Evolutionary conservation across 2,797 vertebrate genomes (phyloP), one percentile per base, ranked within the genome.

Genomic region (Thunnus albacares): DNA sequence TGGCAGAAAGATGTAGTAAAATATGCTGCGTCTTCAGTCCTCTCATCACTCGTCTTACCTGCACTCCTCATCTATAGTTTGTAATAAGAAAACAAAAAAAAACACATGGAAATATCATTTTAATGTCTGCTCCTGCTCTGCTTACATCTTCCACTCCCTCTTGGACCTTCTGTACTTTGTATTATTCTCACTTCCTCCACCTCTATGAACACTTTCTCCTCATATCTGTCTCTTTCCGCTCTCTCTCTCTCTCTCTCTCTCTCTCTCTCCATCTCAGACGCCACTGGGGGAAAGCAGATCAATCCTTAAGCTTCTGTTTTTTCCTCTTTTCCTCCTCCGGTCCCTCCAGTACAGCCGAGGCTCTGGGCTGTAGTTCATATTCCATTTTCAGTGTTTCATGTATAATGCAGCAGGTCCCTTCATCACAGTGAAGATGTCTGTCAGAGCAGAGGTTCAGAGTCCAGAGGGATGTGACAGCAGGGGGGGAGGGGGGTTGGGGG

Each of bases 321-420:
- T 20, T 28, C 52, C 66, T 55, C 66, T 68, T 17, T 30, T 66
- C 65, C 52, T 82, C 41, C 68, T 55, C 14, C 61, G 17, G 45
- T 51, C 61, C 76, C 57, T 61, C 17, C 41, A 22, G 60, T 57
- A 51, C 28, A 53, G 64, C 72, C 7, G 66, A 75, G 51, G 35
- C 43, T 63, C 41, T 13, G 13, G 41, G 41, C 62, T 14, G 43
- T 66, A 77, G 77, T 57, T 76, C 75, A n/a, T 65, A 18, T 70
- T 89, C 66, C 70, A 71, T 79, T 61, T 81, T 76, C 71, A 68
- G 67, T 75, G 66, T 71, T 82, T 86, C 86, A 92, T 90, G 82
- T 86, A 79, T 90, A 84, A 87, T 88, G 76, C 84, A 89, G 80
- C 56, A 52, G 35, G 69, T 62, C 59, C 49, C 87, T 79, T 84